Evolutionary conservation across 2,888 invertebrate genomes (phyloP).

Genomic region (Empis livida): DNA sequence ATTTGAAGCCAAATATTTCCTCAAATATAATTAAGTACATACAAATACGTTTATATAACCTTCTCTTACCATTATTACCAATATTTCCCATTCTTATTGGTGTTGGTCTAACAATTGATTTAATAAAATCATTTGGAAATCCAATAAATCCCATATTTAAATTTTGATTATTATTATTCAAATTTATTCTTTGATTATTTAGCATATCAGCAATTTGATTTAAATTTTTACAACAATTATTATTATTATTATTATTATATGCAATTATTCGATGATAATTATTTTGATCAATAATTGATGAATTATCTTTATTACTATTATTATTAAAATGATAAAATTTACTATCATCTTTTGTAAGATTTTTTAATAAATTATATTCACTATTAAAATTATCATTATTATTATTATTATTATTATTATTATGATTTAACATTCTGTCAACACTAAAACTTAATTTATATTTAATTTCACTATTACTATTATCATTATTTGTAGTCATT

Average conservation of each 20-base stretch:
- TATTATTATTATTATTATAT: too few relatives aligned
- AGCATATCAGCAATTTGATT: not conserved
- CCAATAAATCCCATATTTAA: not conserved
- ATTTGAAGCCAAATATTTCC: too few relatives aligned
- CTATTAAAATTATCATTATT: too few relatives aligned
- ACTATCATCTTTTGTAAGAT: not conserved
- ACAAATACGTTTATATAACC: too few relatives aligned
- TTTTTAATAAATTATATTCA: not conserved
- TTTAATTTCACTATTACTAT: conserved; percentile 20
- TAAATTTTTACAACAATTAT: conserved; percentile 1
- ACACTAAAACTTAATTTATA: conserved; percentile 33
- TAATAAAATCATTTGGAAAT: conserved; percentile 13
- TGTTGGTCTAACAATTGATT: conserved; percentile 26
- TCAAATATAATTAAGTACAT: too few relatives aligned
- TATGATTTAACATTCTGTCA: conserved; percentile 24
- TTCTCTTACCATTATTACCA: not conserved
- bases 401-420: not conserved
- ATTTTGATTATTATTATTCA: not conserved
- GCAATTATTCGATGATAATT: not conserved
- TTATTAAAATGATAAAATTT: not conserved
- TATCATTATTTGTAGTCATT: not conserved
- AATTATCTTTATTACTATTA: not conserved
- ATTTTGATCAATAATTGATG: not conserved
- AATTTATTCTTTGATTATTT: not conserved
- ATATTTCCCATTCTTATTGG: conserved; percentile 16